phyloP scores from a whole-genome alignment of 1,140 invertebrate genomes.

The Cepaea nemoralis region DNA sequence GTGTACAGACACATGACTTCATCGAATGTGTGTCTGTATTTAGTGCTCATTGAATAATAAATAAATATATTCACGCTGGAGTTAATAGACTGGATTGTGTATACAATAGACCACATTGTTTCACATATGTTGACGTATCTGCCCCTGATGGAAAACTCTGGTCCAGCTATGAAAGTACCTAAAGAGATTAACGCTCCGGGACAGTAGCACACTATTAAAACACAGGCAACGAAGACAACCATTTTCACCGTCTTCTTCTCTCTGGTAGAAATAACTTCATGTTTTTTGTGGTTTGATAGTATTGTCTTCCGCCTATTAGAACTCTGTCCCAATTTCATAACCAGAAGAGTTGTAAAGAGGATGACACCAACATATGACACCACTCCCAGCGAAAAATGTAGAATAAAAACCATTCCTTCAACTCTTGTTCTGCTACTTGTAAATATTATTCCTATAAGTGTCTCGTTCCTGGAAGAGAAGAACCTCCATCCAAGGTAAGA shows the following conservation, averaged over 20 bases:
- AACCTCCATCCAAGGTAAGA: neutral
- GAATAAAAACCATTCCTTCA: neutral
- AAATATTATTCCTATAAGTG: neutral
- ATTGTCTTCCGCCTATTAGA: too few species aligned
- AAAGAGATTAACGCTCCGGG: neutral
- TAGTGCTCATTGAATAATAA: neutral
- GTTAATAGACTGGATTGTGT: neutral
- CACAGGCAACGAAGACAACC: neutral
- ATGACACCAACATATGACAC: neutral
- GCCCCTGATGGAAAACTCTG: neutral
- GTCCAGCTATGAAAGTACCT: neutral
- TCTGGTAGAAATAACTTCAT: neutral
- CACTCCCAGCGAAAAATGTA: neutral
- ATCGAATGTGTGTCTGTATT: slow-evolving; percentile 19
- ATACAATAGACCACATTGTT: neutral
- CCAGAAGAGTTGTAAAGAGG: too few species aligned
- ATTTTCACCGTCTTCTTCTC: neutral
- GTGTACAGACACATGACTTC: too few species aligned
- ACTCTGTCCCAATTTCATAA: too few species aligned
- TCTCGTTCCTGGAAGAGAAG: neutral
- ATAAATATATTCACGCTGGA: slow-evolving; percentile 9
- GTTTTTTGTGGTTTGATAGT: neutral
- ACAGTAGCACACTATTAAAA: neutral
- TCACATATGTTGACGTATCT: neutral
- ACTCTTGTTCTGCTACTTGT: neutral